phyloP scores from a whole-genome alignment of 1,140 invertebrate species.

The Drosophila simulans region DNA sequence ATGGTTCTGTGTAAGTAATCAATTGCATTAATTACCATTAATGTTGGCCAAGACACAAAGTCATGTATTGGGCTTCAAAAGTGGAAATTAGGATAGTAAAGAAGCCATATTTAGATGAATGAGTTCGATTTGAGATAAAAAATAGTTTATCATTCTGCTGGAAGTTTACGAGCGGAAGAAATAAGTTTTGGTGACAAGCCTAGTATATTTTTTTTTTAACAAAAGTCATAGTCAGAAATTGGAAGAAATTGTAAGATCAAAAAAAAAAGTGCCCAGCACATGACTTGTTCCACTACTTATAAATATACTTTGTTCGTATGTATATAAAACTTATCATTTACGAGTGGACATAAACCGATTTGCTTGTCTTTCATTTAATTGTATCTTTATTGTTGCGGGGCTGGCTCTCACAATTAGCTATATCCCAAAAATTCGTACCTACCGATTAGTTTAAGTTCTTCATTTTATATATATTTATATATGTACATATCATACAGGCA shows the following conservation, averaged over 20 bases:
- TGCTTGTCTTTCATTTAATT: slow-evolving; percentile 57
- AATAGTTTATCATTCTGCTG: slow-evolving; percentile 4
- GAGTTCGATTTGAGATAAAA: neutral
- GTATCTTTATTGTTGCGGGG: slow-evolving; percentile 39
- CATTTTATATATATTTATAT: slow-evolving; percentile 61
- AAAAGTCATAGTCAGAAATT: neutral
- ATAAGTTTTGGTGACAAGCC: slow-evolving; percentile 2
- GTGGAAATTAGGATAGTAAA: neutral
- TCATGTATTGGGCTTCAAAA: slow-evolving; percentile 33
- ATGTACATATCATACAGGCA: slow-evolving; percentile 68
- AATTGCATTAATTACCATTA: slow-evolving; percentile 75
- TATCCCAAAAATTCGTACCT: slow-evolving; percentile 63
- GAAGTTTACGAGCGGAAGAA: slow-evolving; percentile 19
- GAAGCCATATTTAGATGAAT: neutral
- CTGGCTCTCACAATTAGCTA: slow-evolving; percentile 58
- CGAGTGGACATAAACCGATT: slow-evolving; percentile 80
- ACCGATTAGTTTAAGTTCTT: slow-evolving; percentile 50
- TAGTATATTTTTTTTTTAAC: neutral
- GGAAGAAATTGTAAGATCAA: neutral
- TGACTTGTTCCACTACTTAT: slow-evolving; percentile 42
- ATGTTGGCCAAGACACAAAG: slow-evolving; percentile 69
- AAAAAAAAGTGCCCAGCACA: slow-evolving; percentile 12
- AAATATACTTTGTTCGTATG: slow-evolving; percentile 32
- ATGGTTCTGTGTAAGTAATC: slow-evolving; percentile 58
- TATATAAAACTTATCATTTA: slow-evolving; percentile 68